Evolutionary conservation across 2,888 invertebrate species (phyloP), one percentile per base, ranked within the genome.

Genomic region (Cataglyphis albicans): DNA sequence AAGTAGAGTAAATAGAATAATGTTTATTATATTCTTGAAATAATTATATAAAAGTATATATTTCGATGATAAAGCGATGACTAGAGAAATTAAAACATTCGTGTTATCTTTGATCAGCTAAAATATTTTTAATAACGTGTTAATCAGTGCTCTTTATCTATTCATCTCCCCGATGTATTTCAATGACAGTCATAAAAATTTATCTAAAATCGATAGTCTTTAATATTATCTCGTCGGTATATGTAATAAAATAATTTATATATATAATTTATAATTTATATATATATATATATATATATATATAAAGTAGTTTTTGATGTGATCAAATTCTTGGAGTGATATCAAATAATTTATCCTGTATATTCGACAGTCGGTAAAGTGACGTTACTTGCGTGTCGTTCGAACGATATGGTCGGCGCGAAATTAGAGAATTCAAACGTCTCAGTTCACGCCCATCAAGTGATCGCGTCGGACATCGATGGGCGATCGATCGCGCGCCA

Each of bases 311-410:
- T 44, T 3, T 44, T 52, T n/a, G 0, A 18, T 48, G 1, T 44
- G 41, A 12, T 44, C 18, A 48, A 18, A 1, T 48, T 6, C 18
- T 48, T 18, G n/a, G n/a, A 52, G 7, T 48, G 65, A 25, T 55
- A 32, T 55, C 35, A 41, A 65, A 21, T 9, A 52, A 48, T 21
- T 25, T 18, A 65, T 48, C 32, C 68, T 68, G 32, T 44, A 68
- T 35, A 10, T 57, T n/a, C 68, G 41, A 3, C 59, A 32, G 57
- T 78, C 68, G 70, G 68, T 21, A 78, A 70, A 6, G 32, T 15
- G 25, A 48, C 25, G 25, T 44, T 18, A n/a, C 10, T 15, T 12
- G 18, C 35, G 10, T 10, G 57, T n/a, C 9, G 29, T 2, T 15
- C 65, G 67, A 55, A 29, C 29, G 18, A n/a, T 12, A 12, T 76